Evolutionary conservation across 2,797 vertebrate genomes (phyloP), one percentile per base, ranked within the genome.

Genomic region (Spea hammondii): DNA sequence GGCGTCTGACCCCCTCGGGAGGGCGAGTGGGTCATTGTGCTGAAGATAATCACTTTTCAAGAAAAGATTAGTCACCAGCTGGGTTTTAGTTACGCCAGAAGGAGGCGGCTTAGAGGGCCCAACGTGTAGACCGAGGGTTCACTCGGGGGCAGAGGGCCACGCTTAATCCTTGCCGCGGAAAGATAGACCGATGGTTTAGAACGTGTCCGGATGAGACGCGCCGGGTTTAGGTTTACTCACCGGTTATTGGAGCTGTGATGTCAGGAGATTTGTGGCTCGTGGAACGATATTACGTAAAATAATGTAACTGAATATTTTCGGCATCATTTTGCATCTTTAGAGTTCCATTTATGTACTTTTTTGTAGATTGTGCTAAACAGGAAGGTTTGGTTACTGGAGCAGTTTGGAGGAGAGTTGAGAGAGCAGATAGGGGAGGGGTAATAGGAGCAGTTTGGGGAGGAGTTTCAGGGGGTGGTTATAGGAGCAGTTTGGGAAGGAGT

Each of bases 11-110:
- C 77, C 65, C n/a, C 6, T n/a, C 65, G 11, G 13, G 12, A 9
- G 53, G 62, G 51, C 60, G 13, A 12, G 60, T 3, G 12, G 74
- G 73, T 71, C 74, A 80, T 60, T 47, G 60, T 65, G 59, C 51
- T 65, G 53, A 57, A 57, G 54, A 76, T 80, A 80, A 80, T 76
- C 69, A 80, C 79, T 80, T 76, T 76, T 80, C 79, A 80, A 76
- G 74, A 72, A 76, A 80, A 80, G 79, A 72, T 80, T 80, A 80
- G 79, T 67, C 6, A 5, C 4, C 14, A 46, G 45, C 60, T 55
- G 14, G 68, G 67, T 46, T 67, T 70, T 76, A 65, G 62, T 57
- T 46, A 49, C 62, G 64, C 13, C 0, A 11, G 69, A 72, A 72
- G 65, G 66, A 55, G 72, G 67, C 47, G 51, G 79, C 62, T 80